phyloP scores from a whole-genome alignment of 1,140 invertebrate genomes.

The Leptinotarsa undecemlineata region DNA sequence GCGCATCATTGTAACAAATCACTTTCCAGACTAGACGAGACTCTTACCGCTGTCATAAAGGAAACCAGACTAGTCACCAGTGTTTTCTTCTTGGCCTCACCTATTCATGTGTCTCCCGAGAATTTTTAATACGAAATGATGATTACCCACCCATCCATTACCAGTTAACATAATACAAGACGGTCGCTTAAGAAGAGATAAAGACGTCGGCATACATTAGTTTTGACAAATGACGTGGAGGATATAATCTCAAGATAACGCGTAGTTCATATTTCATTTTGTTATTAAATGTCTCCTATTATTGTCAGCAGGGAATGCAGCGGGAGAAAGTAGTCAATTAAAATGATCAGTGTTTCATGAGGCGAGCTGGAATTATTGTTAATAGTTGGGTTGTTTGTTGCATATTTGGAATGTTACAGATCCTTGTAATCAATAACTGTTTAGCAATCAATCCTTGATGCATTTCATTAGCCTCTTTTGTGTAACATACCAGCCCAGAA shows the following conservation, averaged over 20 bases:
- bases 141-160: conserved; percentile 13
- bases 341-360: neutral
- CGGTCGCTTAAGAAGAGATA: neutral
- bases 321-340: neutral
- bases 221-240: conserved; percentile 12
- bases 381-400: no score
- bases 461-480: no score
- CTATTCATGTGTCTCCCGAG: neutral
- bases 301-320: neutral
- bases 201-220: conserved; percentile 15
- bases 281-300: conserved; percentile 2
- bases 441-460: no score
- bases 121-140: conserved; percentile 8
- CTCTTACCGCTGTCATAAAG: no score
- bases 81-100: no score
- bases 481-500: no score
- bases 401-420: no score
- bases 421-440: no score
- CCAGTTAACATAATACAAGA: conserved; percentile 5
- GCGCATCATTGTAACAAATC: no score
- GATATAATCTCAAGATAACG: conserved; percentile 17
- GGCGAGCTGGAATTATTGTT: no score
- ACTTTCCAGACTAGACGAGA: no score
- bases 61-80: no score
- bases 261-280: neutral